Conservation (phyloP, 2,888 invertebrate species). For the Margaritifera margaritifera region DNA sequence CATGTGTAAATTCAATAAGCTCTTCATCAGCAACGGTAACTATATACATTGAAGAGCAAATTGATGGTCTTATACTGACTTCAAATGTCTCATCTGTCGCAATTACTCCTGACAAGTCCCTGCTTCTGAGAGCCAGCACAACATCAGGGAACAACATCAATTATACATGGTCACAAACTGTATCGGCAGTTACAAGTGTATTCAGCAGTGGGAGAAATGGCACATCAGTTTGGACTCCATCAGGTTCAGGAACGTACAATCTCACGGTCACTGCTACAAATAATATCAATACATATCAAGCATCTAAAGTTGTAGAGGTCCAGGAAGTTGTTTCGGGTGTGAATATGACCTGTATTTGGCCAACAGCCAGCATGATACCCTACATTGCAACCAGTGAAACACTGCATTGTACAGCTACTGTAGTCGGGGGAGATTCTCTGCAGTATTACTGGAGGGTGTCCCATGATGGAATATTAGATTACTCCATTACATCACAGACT, state of each 20-base stretch:
- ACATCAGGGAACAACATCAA: constrained; percentile 12
- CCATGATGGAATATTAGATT: constrained; percentile 7
- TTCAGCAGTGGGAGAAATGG: no score
- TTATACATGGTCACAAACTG: constrained; percentile 23
- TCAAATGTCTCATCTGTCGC: no score
- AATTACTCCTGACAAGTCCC: constrained; percentile 13
- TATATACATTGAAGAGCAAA: constrained; percentile 5
- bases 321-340: constrained; percentile 7
- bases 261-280: background rate
- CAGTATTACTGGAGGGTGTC: constrained; percentile 31
- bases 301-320: constrained; percentile 4
- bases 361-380: constrained; percentile 21
- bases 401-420: constrained; percentile 23
- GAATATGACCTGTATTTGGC: constrained; percentile 15
- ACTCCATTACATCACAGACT: constrained; percentile 2
- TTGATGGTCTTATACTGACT: constrained; percentile 2
- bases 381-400: constrained; percentile 20
- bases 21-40: constrained; percentile 1
- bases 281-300: constrained; percentile 1
- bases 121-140: constrained; percentile 20
- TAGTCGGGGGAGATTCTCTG: constrained; percentile 30
- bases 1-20: background rate
- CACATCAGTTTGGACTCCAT: no score
- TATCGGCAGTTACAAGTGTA: no score
- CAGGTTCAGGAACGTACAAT: no score